Percentiles rank a stretch among this genome's conserved stretches.
Conservation (phyloP, 2,797 vertebrate genomes). For the Phalloptychus januarius region DNA sequence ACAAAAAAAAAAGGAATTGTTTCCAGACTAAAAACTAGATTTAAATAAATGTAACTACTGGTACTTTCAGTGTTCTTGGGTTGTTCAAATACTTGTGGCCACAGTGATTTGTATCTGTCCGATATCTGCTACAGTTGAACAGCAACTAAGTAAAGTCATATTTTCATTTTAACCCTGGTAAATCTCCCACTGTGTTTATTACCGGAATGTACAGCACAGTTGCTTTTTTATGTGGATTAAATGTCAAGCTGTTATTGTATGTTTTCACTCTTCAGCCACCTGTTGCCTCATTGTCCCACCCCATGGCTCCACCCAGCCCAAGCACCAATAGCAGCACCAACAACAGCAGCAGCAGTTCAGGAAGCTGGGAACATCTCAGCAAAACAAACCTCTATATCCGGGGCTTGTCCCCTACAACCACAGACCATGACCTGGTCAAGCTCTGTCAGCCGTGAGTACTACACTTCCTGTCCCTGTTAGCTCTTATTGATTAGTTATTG, state of each 20-base stretch:
- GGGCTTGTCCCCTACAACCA: conserved; percentile 94
- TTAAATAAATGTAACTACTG: not conserved
- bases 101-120: not conserved
- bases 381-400: conserved; percentile 99
- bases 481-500: conserved; percentile 56
- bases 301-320: conserved; percentile 98
- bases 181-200: not conserved
- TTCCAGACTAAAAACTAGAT: not conserved
- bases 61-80: not conserved
- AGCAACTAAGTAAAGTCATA: not conserved
- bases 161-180: not conserved
- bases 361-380: conserved; percentile 98
- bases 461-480: conserved; percentile 56
- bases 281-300: conserved; percentile 86
- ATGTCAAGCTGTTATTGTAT: not conserved
- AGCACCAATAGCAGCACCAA: conserved; percentile 89
- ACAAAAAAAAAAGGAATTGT: not conserved
- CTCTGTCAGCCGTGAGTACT: conserved; percentile 97
- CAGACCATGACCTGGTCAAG: conserved; percentile 98
- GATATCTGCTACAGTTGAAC: not conserved
- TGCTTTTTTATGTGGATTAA: not conserved
- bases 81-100: not conserved
- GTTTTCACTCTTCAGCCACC: conserved; percentile 82
- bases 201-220: not conserved
- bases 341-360: conserved; percentile 93